phyloP scores from a whole-genome alignment of 2,888 invertebrate species.

The Perithous albicinctus region DNA sequence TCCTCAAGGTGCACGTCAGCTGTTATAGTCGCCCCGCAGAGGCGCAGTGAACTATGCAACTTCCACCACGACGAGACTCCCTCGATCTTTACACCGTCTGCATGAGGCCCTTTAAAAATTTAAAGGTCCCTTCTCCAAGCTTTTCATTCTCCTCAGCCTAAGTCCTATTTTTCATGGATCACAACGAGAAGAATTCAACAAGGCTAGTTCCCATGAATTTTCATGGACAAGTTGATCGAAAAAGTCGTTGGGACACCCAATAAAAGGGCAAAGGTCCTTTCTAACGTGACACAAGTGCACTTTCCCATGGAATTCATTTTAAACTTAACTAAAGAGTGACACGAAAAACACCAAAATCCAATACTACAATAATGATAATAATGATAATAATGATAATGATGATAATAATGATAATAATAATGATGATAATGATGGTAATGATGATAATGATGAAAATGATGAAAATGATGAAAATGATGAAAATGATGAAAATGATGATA shows the following conservation, averaged over 20 bases:
- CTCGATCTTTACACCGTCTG: conserved; percentile 5
- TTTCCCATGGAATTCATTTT: neutral
- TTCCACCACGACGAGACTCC: conserved; percentile 24
- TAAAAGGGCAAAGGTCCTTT: conserved; percentile 35
- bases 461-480: too few relatives aligned
- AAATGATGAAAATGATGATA: too few relatives aligned
- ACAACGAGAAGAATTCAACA: neutral
- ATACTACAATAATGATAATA: too few relatives aligned
- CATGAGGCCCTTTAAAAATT: conserved; percentile 78
- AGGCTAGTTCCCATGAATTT: neutral
- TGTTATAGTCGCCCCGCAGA: conserved; percentile 71
- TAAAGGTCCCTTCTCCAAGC: conserved; percentile 74
- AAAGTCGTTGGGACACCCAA: conserved; percentile 61
- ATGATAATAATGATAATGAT: too few relatives aligned
- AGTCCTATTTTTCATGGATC: conserved; percentile 22
- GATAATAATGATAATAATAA: too few relatives aligned
- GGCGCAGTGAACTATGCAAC: conserved; percentile 21
- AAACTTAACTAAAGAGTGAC: neutral
- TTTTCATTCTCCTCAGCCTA: conserved; percentile 43
- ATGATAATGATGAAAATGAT: too few relatives aligned
- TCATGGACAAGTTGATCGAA: conserved; percentile 68
- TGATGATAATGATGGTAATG: too few relatives aligned
- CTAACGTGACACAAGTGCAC: conserved; percentile 64
- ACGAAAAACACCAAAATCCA: neutral
- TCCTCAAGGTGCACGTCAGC: conserved; percentile 73